Evolutionary conservation across 2,113 vertebrate species (phyloP).

Genomic region (Erythrolamprus reginae): DNA sequence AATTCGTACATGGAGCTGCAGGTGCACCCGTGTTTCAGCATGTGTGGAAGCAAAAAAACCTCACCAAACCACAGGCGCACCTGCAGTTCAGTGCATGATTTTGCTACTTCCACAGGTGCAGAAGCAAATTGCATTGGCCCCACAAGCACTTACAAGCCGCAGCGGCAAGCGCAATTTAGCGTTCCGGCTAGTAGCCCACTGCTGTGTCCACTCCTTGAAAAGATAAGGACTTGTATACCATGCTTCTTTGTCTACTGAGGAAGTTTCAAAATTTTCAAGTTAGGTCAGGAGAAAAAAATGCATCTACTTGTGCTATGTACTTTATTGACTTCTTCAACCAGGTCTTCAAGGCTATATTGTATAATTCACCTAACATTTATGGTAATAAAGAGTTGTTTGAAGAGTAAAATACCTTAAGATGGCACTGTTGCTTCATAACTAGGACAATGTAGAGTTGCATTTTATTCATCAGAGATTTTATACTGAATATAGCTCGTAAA

Average conservation of each 20-base stretch:
- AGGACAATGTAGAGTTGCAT: fast-evolving
- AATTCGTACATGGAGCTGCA: too few species aligned
- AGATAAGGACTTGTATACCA: not conserved
- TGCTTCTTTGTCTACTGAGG: not conserved
- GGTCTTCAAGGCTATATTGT: not conserved
- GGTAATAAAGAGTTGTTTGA: not conserved
- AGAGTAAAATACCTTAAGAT: constrained; percentile 36
- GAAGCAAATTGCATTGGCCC: too few species aligned
- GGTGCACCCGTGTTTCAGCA: too few species aligned
- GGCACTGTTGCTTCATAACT: constrained; percentile 53
- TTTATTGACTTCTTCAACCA: not conserved
- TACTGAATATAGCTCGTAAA: not conserved
- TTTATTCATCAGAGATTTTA: constrained; percentile 30
- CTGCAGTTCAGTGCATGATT: too few species aligned
- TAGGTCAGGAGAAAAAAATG: too few species aligned
- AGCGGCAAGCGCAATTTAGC: too few species aligned
- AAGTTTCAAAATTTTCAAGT: not conserved
- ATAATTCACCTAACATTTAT: not conserved
- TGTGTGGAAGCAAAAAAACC: too few species aligned
- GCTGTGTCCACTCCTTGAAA: not conserved
- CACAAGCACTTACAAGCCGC: too few species aligned
- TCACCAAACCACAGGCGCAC: too few species aligned
- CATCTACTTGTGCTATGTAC: not conserved
- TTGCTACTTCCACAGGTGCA: too few species aligned
- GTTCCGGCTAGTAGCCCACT: too few species aligned